Percentiles rank a stretch among this genome's conserved stretches.
Conservation (phyloP, 2,888 invertebrate species). For the Caenorhabditis sp. region DNA sequence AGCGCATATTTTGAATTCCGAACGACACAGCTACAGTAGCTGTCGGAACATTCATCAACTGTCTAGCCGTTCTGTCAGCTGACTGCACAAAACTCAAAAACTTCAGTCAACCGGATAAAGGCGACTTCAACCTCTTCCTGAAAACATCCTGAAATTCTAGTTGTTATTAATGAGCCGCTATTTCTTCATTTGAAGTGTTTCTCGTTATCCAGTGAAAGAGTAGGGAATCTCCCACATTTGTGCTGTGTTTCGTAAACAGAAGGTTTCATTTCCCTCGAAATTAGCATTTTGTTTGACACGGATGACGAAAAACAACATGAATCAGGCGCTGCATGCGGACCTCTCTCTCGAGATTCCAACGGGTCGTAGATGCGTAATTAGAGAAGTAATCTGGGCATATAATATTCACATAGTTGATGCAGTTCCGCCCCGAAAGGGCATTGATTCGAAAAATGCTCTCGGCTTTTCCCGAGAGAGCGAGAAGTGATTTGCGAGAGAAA, state of each 20-base stretch:
- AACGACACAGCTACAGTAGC: too few relatives aligned
- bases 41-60: too few relatives aligned
- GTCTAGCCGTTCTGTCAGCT: too few relatives aligned
- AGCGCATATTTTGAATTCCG: too few relatives aligned
- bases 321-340: neutral
- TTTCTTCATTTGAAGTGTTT: too few relatives aligned
- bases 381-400: conserved; percentile 7
- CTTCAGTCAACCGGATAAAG: too few relatives aligned
- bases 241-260: neutral
- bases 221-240: neutral
- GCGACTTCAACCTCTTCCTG: neutral
- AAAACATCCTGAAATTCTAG: neutral
- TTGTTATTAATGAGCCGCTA: neutral
- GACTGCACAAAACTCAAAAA: too few relatives aligned
- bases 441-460: neutral
- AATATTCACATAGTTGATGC: conserved; percentile 33
- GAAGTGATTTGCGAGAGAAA: neutral
- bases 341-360: neutral
- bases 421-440: neutral
- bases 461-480: neutral
- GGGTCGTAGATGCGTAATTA: conserved; percentile 8
- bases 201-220: conserved; percentile 7
- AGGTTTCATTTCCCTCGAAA: conserved; percentile 10
- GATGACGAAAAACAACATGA: neutral
- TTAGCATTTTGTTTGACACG: conserved; percentile 3